phyloP scores from a whole-genome alignment of 2,797 vertebrate species.

The Heliangelus exortis region DNA sequence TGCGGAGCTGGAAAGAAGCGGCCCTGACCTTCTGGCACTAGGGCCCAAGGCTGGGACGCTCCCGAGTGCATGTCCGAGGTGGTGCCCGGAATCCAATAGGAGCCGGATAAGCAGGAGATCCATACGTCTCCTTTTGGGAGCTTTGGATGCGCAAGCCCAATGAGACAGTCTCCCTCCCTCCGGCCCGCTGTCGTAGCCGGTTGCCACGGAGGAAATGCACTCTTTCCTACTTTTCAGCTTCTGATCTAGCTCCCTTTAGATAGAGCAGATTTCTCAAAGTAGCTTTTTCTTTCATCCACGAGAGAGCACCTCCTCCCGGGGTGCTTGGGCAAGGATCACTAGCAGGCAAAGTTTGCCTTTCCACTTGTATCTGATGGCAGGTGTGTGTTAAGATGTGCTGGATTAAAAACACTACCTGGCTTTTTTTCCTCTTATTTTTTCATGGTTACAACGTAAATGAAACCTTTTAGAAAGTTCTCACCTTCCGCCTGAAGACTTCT shows the following conservation, averaged over 20 bases:
- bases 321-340: not conserved
- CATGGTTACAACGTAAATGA: not conserved
- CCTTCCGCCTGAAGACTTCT: not conserved
- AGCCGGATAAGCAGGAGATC: not conserved
- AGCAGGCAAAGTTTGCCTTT: not conserved
- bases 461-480: not conserved
- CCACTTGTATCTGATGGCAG: not conserved
- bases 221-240: not conserved
- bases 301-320: not conserved
- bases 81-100: fast-evolving
- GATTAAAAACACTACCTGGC: not conserved
- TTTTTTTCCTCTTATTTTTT: not conserved
- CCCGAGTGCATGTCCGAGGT: not conserved
- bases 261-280: not conserved
- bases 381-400: not conserved
- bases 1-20: not conserved
- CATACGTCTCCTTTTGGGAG: fast-evolving
- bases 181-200: too few relatives aligned
- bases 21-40: not conserved
- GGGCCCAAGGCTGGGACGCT: not conserved
- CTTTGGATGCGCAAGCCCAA: not conserved
- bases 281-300: not conserved
- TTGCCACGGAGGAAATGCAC: not conserved
- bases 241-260: not conserved
- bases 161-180: not conserved